Conservation (phyloP, 1,140 invertebrate species). For the Brachionus manjavacas region DNA sequence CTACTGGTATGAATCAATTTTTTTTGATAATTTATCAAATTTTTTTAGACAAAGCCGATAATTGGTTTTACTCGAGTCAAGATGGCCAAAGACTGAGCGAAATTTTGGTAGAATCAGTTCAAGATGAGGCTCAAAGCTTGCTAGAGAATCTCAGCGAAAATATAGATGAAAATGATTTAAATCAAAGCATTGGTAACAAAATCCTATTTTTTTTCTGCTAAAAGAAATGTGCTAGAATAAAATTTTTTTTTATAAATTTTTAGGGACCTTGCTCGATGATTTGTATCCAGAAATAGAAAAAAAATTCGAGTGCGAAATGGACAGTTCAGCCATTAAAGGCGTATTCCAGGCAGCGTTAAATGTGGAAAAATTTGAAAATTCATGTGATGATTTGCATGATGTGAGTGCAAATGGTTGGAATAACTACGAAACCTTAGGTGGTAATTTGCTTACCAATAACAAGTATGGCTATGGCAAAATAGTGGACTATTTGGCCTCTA, state of each 20-base stretch:
- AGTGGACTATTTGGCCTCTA: slow-evolving; percentile 4
- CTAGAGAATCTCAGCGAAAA: not conserved
- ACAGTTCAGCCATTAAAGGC: not conserved
- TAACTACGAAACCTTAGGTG: slow-evolving; percentile 25
- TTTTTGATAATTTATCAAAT: not conserved
- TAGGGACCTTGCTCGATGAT: not conserved
- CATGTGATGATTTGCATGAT: not conserved
- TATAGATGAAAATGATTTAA: not conserved
- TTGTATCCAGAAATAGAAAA: not conserved
- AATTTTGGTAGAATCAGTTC: not conserved
- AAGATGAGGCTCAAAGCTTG: not conserved
- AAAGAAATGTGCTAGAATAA: too few species aligned
- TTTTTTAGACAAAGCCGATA: not conserved
- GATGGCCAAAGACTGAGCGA: slow-evolving; percentile 18
- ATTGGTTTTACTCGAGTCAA: slow-evolving; percentile 8
- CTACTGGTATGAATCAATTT: not conserved
- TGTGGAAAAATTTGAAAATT: slow-evolving; percentile 15
- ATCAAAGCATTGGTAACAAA: not conserved
- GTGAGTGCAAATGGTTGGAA: slow-evolving; percentile 21
- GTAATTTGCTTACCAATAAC: not conserved
- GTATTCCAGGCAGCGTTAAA: not conserved
- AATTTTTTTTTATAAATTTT: too few species aligned
- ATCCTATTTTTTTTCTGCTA: too few species aligned
- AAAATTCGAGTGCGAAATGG: not conserved
- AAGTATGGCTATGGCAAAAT: slow-evolving; percentile 27